phyloP scores from a whole-genome alignment of 2,113 vertebrate genomes.

The Toxotes jaculatrix region DNA sequence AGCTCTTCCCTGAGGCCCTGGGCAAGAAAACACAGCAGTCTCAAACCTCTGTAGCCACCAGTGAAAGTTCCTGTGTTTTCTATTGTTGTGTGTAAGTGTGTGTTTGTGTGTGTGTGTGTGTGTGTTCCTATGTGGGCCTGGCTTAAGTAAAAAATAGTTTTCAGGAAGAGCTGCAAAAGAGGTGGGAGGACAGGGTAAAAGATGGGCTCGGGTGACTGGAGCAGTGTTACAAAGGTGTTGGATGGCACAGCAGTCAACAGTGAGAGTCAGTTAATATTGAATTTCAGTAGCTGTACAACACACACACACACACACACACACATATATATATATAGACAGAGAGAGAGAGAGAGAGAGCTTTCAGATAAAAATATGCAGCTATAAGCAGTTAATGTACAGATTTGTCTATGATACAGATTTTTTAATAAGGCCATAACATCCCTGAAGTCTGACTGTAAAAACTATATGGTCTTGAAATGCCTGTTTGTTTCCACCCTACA shows the following conservation, averaged over 20 bases:
- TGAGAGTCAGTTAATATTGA: not conserved
- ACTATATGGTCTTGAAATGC: not conserved
- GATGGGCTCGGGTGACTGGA: not conserved
- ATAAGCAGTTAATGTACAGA: conserved; percentile 8
- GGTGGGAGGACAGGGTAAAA: not conserved
- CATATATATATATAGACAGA: too few species aligned
- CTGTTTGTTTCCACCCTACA: not conserved
- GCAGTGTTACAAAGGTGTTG: conserved; percentile 8
- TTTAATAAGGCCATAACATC: not conserved
- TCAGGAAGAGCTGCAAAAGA: conserved; percentile 35
- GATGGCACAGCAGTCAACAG: conserved; percentile 11
- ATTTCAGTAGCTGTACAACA: not conserved
- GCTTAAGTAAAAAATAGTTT: conserved; percentile 53
- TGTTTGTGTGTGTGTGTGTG: not conserved
- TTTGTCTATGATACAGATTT: not conserved
- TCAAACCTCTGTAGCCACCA: conserved; percentile 23
- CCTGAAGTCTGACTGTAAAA: not conserved
- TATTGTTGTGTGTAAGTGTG: not conserved
- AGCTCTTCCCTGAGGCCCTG: conserved; percentile 11
- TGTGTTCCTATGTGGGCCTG: not conserved
- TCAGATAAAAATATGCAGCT: not conserved
- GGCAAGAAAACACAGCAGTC: conserved; percentile 13
- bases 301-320: too few species aligned
- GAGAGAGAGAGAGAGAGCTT: not conserved
- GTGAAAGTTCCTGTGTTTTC: conserved; percentile 35